Percentiles rank a stretch among this genome's conserved stretches.
Conservation (phyloP, 2,113 vertebrate species). For the Acrocephalus arundinaceus region DNA sequence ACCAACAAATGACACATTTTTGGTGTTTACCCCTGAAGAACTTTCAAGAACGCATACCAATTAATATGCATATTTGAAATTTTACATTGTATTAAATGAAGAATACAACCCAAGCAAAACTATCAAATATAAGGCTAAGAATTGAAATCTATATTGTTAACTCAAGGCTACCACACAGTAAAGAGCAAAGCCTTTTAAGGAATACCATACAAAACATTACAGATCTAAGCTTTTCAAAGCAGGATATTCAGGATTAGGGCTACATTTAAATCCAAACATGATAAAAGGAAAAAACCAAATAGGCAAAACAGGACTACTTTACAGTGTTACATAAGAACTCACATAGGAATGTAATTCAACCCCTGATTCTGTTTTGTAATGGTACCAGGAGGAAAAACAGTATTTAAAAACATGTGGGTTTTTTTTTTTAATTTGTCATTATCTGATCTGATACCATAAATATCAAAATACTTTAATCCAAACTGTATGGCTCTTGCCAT, state of each 20-base stretch:
- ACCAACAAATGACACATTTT: not conserved
- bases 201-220: not conserved
- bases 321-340: conserved; percentile 22
- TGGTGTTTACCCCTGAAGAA: not conserved
- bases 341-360: not conserved
- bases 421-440: not conserved
- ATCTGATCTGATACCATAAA: not conserved
- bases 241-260: conserved; percentile 51
- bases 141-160: not conserved
- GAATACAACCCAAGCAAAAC: not conserved
- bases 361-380: not conserved
- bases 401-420: not conserved
- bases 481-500: not conserved
- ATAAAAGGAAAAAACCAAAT: conserved; percentile 11
- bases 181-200: not conserved
- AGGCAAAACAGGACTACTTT: not conserved
- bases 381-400: not conserved
- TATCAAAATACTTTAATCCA: conserved; percentile 22
- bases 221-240: conserved; percentile 38
- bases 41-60: not conserved
- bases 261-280: conserved; percentile 33
- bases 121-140: not conserved
- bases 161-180: not conserved
- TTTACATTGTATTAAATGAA: not conserved
- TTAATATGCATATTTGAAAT: not conserved